Evolutionary conservation across 2,797 vertebrate genomes (phyloP).

Genomic region (Eurystomus glaucurus): DNA sequence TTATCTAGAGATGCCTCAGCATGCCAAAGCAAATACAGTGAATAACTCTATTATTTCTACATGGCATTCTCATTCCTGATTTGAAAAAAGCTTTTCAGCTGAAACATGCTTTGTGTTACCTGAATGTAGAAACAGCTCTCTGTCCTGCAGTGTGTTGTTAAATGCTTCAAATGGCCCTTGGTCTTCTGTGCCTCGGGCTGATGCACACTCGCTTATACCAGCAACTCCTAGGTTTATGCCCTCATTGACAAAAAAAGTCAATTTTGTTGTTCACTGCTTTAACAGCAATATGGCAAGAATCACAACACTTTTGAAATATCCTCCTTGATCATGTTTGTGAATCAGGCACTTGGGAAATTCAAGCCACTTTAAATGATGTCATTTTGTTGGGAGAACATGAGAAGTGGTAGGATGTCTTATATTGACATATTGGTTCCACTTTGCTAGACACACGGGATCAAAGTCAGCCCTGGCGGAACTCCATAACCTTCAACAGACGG

Average conservation of each 20-base stretch:
- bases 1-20: background rate
- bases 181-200: background rate
- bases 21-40: conserved; percentile 1
- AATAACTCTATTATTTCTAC: background rate
- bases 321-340: background rate
- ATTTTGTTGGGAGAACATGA: conserved; percentile 29
- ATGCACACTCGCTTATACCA: fast-evolving
- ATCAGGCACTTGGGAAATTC: background rate
- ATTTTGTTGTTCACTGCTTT: background rate
- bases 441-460: conserved; percentile 50
- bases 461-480: conserved; percentile 49
- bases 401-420: conserved; percentile 18
- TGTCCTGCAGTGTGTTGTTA: background rate
- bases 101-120: background rate
- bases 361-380: background rate
- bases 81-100: conserved; percentile 10
- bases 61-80: background rate
- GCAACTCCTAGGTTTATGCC: background rate
- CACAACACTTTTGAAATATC: background rate
- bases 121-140: conserved; percentile 4
- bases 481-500: conserved; percentile 62
- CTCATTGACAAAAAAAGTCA: background rate
- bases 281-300: background rate
- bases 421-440: conserved; percentile 69
- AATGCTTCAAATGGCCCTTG: background rate